These are phyloP conservation scores for Mungos mungo DNA, from an alignment of 2,113 vertebrate genomes.

Conservation along the genomic window DNA sequence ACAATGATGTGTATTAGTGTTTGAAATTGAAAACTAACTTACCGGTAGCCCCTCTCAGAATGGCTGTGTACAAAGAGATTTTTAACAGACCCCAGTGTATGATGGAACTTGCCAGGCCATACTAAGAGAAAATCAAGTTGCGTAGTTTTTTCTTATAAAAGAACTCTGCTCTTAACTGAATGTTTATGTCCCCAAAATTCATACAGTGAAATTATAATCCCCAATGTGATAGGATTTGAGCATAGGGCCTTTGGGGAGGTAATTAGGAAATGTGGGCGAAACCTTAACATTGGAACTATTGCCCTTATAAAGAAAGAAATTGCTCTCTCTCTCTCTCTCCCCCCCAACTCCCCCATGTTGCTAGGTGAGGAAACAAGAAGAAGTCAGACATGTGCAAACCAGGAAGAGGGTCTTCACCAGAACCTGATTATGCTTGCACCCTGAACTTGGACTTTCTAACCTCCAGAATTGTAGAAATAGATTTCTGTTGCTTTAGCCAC, in stretches of 20 bases:
- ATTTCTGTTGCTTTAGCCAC: not conserved
- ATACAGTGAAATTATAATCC: not conserved
- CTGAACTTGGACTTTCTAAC: not conserved
- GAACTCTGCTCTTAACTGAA: not conserved
- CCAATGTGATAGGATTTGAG: not conserved
- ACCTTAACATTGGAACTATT: not conserved
- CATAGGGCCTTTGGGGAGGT: not conserved
- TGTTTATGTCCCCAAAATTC: not conserved
- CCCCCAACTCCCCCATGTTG: not conserved
- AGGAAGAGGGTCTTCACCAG: not conserved
- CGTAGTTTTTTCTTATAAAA: not conserved
- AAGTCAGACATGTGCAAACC: not conserved
- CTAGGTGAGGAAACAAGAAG: not conserved
- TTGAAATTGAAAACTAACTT: slow-evolving; percentile 70
- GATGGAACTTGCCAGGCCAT: slow-evolving; percentile 44
- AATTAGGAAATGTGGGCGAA: not conserved
- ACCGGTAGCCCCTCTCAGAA: slow-evolving; percentile 46
- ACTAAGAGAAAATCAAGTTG: slow-evolving; percentile 21
- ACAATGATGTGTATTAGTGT: slow-evolving; percentile 61
- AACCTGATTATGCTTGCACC: not conserved
- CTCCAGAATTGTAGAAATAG: not conserved
- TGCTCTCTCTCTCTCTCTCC: not conserved
- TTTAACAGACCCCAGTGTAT: slow-evolving; percentile 7
- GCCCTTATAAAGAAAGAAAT: not conserved
- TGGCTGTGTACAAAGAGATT: slow-evolving; percentile 60